Evolutionary conservation across 2,797 vertebrate genomes (phyloP).

Genomic region (Acrossocheilus fasciatus): DNA sequence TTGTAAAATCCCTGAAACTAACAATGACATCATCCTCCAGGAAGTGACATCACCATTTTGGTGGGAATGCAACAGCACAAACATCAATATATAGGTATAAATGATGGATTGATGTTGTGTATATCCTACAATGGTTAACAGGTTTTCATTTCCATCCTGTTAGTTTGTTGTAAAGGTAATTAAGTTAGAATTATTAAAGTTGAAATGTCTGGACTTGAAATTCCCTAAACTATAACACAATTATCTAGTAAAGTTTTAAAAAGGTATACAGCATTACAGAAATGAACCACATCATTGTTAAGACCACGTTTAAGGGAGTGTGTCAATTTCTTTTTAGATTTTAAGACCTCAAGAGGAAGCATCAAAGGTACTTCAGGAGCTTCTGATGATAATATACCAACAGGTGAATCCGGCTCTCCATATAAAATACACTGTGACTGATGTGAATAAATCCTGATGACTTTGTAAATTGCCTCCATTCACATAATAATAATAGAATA

Average conservation of each 20-base stretch:
- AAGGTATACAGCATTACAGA: background rate
- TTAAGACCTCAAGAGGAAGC: constrained; percentile 61
- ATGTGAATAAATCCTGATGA: background rate
- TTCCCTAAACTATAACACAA: background rate
- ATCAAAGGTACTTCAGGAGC: constrained; percentile 56
- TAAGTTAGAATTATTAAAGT: background rate
- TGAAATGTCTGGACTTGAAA: background rate
- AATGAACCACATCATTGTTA: background rate
- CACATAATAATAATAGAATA: background rate
- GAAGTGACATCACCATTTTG: background rate
- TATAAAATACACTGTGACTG: background rate
- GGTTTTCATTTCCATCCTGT: background rate
- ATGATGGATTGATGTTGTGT: background rate
- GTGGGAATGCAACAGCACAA: background rate
- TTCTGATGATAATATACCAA: constrained; percentile 68
- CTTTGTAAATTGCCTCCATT: background rate
- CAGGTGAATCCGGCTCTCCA: constrained; percentile 65
- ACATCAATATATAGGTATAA: background rate
- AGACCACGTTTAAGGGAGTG: background rate
- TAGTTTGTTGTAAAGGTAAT: background rate
- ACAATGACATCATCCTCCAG: background rate
- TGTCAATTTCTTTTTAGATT: constrained; percentile 51
- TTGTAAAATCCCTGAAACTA: constrained; percentile 2
- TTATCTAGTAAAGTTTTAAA: background rate
- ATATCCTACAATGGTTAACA: background rate